Conservation (phyloP, 1,140 invertebrate genomes). For the Dendroctonus valens region DNA sequence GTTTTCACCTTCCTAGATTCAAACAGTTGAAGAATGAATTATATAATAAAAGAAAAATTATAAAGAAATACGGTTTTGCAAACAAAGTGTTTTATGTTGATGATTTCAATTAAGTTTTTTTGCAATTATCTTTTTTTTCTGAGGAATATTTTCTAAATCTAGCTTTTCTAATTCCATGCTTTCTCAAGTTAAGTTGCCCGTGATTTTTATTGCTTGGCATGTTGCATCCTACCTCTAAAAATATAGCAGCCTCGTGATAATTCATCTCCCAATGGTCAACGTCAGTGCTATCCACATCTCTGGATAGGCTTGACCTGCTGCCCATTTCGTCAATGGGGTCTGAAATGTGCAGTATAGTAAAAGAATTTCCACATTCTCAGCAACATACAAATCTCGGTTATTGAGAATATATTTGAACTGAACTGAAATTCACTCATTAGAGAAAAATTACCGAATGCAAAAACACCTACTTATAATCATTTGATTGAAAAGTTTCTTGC, state of each 20-base stretch:
- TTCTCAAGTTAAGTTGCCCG: no score
- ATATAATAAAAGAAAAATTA: neutral
- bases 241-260: conserved; percentile 87
- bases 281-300: conserved; percentile 40
- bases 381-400: no score
- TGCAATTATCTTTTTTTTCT: no score
- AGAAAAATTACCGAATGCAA: no score
- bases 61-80: neutral
- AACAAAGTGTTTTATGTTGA: neutral
- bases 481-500: no score
- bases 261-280: conserved; percentile 79
- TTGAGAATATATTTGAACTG: no score
- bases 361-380: no score
- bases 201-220: no score
- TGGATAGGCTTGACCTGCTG: conserved; percentile 48
- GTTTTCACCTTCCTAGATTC: conserved; percentile 78
- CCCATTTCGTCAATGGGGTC: conserved; percentile 50
- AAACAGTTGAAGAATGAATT: conserved; percentile 16
- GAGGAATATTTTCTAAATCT: neutral
- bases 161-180: neutral
- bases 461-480: no score
- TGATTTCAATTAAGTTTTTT: no score
- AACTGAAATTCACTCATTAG: no score
- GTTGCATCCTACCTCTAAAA: conserved; percentile 61
- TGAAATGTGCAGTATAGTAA: neutral